Percentiles rank a stretch among this genome's conserved stretches.
phyloP scores from a whole-genome alignment of 1,140 invertebrate species.

The Paramacrobiotus metropolitanus region DNA sequence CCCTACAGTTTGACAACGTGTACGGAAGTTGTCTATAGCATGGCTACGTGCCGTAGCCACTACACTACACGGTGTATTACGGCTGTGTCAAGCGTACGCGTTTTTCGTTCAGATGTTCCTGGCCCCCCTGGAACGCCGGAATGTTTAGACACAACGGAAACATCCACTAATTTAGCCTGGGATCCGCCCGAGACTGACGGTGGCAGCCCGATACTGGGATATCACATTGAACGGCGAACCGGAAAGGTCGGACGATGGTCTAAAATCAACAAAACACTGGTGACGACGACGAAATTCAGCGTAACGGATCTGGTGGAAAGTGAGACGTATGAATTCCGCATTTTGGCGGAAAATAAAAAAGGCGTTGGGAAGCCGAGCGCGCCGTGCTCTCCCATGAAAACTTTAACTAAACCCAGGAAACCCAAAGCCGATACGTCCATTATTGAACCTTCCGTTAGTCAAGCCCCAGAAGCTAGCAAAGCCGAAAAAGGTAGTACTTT shows the following conservation, averaged over 20 bases:
- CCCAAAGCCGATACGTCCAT: neutral
- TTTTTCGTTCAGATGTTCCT: constrained; percentile 45
- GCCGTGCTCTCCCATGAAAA: constrained; percentile 24
- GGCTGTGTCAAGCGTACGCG: constrained; percentile 4
- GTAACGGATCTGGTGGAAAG: constrained; percentile 24
- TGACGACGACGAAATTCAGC: constrained; percentile 50
- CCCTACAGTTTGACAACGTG: no score
- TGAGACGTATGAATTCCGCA: constrained; percentile 25
- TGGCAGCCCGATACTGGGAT: constrained; percentile 24
- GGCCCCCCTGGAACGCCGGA: constrained; percentile 27
- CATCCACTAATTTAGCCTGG: constrained; percentile 13
- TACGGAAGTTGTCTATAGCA: no score
- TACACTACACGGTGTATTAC: neutral
- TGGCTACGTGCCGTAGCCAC: no score
- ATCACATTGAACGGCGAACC: constrained; percentile 23
- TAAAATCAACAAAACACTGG: constrained; percentile 17
- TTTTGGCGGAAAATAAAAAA: constrained; percentile 23
- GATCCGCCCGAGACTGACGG: constrained; percentile 22
- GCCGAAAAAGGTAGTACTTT: no score
- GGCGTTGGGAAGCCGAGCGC: constrained; percentile 22
- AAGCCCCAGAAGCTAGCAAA: neutral
- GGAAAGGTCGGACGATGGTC: constrained; percentile 20
- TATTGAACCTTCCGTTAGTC: neutral
- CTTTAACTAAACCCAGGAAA: constrained; percentile 1
- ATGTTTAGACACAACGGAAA: constrained; percentile 22